Base-by-base conservation (phyloP, 2,888 invertebrate genomes). In the Polyommatus icarus region DNA sequence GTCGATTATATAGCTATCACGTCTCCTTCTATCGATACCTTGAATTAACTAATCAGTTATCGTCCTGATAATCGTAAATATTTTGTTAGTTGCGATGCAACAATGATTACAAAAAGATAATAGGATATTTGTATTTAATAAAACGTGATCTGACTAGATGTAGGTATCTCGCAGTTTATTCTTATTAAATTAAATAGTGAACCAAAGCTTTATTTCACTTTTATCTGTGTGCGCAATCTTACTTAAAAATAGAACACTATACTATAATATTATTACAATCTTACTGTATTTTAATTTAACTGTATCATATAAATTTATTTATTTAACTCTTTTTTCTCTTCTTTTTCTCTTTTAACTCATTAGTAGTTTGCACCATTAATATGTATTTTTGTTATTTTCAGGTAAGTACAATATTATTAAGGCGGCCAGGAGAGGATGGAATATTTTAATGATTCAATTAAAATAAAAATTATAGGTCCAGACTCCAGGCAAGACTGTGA, bases 331-430 rank as follows among this genome's bases (percentile, higher is more conserved):
- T 4, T 54, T 54, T 54, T 54, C 50, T 50, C 8, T 50, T 50
- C 12, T 50, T 12, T 50, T 50, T 50, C 12, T 15, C 18, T 54
- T 54, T 54, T 18, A 18, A 54, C 18, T 54, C 3, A 18, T 54
- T 18, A 54, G 18, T 18, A 18, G 18, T 50, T 18, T 18, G 54
- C 54, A 18, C 1, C 4, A 54, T 18, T 54, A 54, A 54, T 15
- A 4, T 54, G 18, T 54, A 54, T 54, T 77, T 77, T 40, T 78
- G 77, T 80, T 80, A 78, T 81, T 82, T 82, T 79, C 82, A 82
- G 82, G 82, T 82, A 82, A 81, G 82, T 80, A 36, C 36, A 78
- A 71, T 76, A 67, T 57, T 76, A 61, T 57, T 40, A 54, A 54
- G 18, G 54, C 18, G 54, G 54, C 54, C 54, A 54, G 54, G 18